These are phyloP conservation scores for Steromphala cineraria DNA, from an alignment of 2,888 invertebrate genomes.

Conservation along the genomic window DNA sequence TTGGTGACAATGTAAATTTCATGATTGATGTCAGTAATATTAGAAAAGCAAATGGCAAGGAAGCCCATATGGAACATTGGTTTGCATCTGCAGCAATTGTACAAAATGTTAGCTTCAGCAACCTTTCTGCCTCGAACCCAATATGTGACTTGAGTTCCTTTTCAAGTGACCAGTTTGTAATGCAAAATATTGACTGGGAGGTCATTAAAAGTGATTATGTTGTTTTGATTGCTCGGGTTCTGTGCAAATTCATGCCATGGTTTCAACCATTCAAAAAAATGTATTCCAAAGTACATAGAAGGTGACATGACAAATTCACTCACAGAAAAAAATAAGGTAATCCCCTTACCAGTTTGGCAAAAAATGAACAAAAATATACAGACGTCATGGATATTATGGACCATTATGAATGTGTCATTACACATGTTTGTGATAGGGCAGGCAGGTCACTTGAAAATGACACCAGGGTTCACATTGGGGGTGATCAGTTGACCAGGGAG, in stretches of 20 bases:
- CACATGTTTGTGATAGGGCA: slow-evolving; percentile 6
- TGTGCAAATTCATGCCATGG: too few species aligned
- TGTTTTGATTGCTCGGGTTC: too few species aligned
- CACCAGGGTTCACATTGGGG: slow-evolving; percentile 34
- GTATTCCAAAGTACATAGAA: neutral
- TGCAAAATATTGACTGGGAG: too few species aligned
- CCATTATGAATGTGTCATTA: neutral
- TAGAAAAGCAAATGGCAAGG: neutral
- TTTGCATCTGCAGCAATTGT: too few species aligned
- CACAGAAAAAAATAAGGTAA: neutral
- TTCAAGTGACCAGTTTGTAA: too few species aligned
- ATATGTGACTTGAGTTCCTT: too few species aligned
- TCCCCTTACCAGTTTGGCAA: slow-evolving; percentile 31
- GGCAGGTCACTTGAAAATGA: neutral
- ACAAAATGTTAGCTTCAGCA: too few species aligned
- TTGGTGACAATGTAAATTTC: too few species aligned
- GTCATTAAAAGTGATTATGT: too few species aligned
- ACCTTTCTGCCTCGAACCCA: too few species aligned
- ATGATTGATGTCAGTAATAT: too few species aligned
- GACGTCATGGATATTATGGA: slow-evolving; percentile 27
- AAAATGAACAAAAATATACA: slow-evolving; percentile 27
- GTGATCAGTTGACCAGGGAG: slow-evolving; percentile 41
- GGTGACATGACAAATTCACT: neutral
- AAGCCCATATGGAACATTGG: too few species aligned
- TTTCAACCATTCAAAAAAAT: neutral